Conservation (phyloP, 2,888 invertebrate genomes). For the Meganola albula region DNA sequence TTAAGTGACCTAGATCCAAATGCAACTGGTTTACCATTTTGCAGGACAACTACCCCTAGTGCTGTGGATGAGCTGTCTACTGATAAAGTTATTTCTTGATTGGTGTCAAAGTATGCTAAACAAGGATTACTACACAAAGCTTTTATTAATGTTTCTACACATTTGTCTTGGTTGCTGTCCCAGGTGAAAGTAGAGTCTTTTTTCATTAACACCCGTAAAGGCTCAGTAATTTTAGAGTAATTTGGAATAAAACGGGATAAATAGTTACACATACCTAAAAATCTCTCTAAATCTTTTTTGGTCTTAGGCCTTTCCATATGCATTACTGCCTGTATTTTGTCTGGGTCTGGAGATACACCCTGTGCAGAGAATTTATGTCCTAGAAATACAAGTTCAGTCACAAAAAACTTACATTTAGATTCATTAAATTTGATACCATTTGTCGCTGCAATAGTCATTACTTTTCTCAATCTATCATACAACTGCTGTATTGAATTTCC, state of each 20-base stretch:
- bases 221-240: no score
- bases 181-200: no score
- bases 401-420: constrained; percentile 6
- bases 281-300: no score
- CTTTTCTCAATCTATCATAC: constrained; percentile 2
- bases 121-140: not conserved
- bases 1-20: constrained; percentile 1
- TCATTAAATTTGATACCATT: constrained; percentile 7
- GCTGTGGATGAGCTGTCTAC: no score
- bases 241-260: no score
- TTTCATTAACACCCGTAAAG: no score
- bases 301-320: no score
- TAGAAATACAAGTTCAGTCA: not conserved
- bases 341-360: constrained; percentile 1
- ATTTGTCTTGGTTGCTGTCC: not conserved
- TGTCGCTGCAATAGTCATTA: not conserved
- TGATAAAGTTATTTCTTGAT: no score
- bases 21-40: not conserved
- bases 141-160: not conserved
- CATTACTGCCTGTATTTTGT: constrained; percentile 4
- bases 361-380: constrained; percentile 1
- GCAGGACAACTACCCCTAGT: no score
- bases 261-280: no score
- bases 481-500: not conserved
- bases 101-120: no score